Conservation (phyloP, 2,797 vertebrate species). For the Oreochromis mossambicus region DNA sequence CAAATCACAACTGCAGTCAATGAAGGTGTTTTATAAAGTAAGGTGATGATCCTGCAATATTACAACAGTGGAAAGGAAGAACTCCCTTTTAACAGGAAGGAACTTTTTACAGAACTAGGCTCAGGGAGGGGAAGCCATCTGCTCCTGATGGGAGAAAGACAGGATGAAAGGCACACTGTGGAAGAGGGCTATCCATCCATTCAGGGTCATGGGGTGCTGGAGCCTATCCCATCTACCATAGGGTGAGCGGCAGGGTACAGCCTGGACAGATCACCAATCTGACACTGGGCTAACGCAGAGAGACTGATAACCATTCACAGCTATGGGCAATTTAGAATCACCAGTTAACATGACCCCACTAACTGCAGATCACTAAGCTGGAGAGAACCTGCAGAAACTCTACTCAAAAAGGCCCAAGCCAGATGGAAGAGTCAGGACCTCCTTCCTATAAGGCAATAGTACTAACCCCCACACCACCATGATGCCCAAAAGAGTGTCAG, state of each 20-base stretch:
- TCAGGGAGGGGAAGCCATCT: background rate
- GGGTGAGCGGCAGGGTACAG: background rate
- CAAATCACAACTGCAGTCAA: background rate
- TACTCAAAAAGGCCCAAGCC: background rate
- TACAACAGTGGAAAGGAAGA: background rate
- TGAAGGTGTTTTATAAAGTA: background rate
- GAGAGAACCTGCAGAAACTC: background rate
- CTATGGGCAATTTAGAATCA: background rate
- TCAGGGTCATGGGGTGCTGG: background rate
- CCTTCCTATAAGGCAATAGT: background rate
- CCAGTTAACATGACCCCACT: background rate
- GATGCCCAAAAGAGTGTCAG: background rate
- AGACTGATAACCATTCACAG: background rate
- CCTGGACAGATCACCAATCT: background rate
- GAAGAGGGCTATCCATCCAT: background rate
- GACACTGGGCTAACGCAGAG: background rate
- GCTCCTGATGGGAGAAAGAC: background rate
- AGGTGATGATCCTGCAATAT: background rate
- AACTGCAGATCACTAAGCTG: background rate
- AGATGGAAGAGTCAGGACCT: background rate
- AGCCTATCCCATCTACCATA: background rate
- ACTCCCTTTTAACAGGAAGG: background rate
- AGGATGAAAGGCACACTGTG: background rate
- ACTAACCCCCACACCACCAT: background rate
- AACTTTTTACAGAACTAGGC: background rate